Evolutionary conservation across 2,113 vertebrate genomes (phyloP), one percentile per base, ranked within the genome.

Genomic region (Corapipo altera): DNA sequence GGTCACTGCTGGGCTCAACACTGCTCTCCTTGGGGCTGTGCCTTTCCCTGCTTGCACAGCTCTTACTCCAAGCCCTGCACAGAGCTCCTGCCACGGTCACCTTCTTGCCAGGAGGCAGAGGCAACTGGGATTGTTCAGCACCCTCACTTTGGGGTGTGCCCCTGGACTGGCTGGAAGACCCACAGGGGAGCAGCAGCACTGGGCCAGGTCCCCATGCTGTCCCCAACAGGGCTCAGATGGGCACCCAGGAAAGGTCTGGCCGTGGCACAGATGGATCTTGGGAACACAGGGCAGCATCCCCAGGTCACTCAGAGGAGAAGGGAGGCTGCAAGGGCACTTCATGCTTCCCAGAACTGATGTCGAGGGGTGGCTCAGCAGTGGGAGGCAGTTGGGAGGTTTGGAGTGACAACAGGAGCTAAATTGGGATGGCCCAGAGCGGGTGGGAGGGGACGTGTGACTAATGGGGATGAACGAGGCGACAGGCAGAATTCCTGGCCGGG

Each of bases 391-490:
- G 0, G 65, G 79, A 86, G 72, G 28, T 43, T 32, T 57, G 95
- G 82, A 94, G 75, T 96, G 91, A 95, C 89, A 94, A 88, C 84
- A 94, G 94, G 91, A 94, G 87, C 95, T 95, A 97, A 96, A 96
- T 94, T n/a, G 78, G 90, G 95, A 88, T 71, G 66, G 79, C 90
- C 82, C 17, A 23, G 88, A 85, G 88, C 83, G 85, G 69, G 39
- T 9, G 8, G 85, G 89, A 80, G 85, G 48, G 91, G 89, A 91
- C 1, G 43, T 66, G 95, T 93, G 93, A 95, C 82, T 96, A 90
- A 96, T 52, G 1, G 24, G 72, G 88, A 94, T 90, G 92, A 96
- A 93, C 90, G 74, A 86, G 87, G 81, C 33, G 59, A 88, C 85
- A 59, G 69, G 75, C 84, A 74, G 51, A 78, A 96, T 94, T 96